These are phyloP conservation scores for Drosophila lacteicornis DNA, from an alignment of 1,140 invertebrate genomes.

Conservation along the genomic window DNA sequence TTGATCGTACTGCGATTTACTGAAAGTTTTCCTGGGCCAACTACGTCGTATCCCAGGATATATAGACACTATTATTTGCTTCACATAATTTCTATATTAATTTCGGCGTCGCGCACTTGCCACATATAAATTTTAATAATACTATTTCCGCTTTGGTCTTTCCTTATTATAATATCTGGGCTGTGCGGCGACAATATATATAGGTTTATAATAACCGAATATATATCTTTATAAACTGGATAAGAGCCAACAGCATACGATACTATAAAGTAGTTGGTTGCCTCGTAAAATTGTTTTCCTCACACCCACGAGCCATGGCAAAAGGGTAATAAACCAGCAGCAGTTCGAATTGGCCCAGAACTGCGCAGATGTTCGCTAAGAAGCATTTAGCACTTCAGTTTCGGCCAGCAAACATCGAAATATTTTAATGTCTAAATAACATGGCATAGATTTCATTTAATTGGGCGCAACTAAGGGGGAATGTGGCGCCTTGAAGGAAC, in stretches of 20 bases:
- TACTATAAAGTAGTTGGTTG: slow-evolving; percentile 72
- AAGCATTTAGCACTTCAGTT: slow-evolving; percentile 68
- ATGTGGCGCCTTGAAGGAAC: slow-evolving; percentile 37
- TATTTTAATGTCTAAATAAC: slow-evolving; percentile 61
- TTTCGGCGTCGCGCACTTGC: slow-evolving; percentile 53
- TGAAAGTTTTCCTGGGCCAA: slow-evolving; percentile 9
- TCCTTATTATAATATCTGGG: slow-evolving; percentile 29
- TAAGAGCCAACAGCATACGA: slow-evolving; percentile 69
- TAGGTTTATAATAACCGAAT: slow-evolving; percentile 10
- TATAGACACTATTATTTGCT: slow-evolving; percentile 14
- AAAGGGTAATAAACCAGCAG: slow-evolving; percentile 68
- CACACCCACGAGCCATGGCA: slow-evolving; percentile 40
- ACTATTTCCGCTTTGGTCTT: slow-evolving; percentile 66
- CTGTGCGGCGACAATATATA: slow-evolving; percentile 30
- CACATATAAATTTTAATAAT: slow-evolving; percentile 68
- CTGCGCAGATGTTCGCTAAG: slow-evolving; percentile 61
- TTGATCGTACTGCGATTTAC: not conserved
- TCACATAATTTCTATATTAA: slow-evolving; percentile 30
- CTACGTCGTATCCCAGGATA: slow-evolving; percentile 30
- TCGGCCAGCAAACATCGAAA: slow-evolving; percentile 35
- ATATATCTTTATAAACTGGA: slow-evolving; percentile 50
- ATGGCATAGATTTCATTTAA: slow-evolving; percentile 53
- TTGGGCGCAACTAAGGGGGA: slow-evolving; percentile 49
- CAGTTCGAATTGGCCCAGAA: slow-evolving; percentile 31
- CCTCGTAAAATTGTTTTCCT: slow-evolving; percentile 77